Evolutionary conservation across 2,888 invertebrate species (phyloP).

Genomic region (Drosophila longiperda): DNA sequence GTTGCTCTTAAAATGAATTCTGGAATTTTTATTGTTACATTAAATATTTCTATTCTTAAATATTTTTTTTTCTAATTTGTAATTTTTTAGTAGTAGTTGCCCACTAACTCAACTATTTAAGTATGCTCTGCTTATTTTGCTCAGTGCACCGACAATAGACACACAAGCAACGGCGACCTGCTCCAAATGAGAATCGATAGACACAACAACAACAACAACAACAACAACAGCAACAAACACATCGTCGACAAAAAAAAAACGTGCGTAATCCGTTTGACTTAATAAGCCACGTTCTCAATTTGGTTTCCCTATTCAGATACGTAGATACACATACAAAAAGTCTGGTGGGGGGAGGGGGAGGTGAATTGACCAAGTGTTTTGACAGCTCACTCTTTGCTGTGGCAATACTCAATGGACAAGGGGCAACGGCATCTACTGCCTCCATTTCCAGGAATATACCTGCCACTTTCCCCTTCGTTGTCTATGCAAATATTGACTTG

Average conservation of each 20-base stretch:
- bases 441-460: conserved; percentile 9
- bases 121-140: not conserved
- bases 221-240: not conserved
- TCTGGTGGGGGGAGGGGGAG: not conserved
- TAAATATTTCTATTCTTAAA: not conserved
- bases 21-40: not conserved
- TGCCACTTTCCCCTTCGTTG: not conserved
- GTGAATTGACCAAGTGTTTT: conserved; percentile 42
- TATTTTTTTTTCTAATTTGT: too few species aligned
- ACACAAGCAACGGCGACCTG: conserved; percentile 30
- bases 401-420: not conserved
- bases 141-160: conserved; percentile 19
- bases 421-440: conserved; percentile 6
- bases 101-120: not conserved
- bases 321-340: conserved; percentile 2
- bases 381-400: conserved; percentile 14
- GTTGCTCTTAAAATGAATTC: not conserved
- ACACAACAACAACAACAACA: conserved; percentile 13
- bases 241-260: conserved; percentile 16
- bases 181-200: conserved; percentile 44
- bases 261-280: conserved; percentile 75
- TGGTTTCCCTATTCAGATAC: conserved; percentile 32
- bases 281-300: conserved; percentile 75
- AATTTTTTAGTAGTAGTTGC: too few species aligned
- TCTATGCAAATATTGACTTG: conserved; percentile 73